These are phyloP conservation scores for Tanypteryx hageni DNA, from an alignment of 2,888 invertebrate species.

Conservation along the genomic window DNA sequence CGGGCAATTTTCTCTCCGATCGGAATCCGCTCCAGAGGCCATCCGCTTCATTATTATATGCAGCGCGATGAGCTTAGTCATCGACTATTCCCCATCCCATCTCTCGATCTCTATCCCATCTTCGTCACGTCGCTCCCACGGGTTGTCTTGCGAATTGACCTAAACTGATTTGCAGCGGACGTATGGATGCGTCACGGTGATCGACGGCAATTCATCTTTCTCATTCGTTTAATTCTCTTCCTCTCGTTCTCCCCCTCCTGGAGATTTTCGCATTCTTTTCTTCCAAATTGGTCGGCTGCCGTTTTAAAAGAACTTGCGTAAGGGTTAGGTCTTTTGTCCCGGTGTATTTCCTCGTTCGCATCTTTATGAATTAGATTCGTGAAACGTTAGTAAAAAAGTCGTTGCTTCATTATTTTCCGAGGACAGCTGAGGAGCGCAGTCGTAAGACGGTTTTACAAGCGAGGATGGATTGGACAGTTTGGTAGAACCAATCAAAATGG, in stretches of 20 bases:
- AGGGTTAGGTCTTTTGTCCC: neutral
- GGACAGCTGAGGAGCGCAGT: too few relatives aligned
- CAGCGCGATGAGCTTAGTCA: neutral
- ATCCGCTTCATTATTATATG: neutral
- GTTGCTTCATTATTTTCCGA: too few relatives aligned
- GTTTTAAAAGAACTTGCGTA: too few relatives aligned
- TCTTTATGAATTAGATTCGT: too few relatives aligned
- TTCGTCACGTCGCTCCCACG: neutral
- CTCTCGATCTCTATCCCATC: neutral
- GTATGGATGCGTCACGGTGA: neutral
- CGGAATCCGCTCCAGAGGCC: neutral
- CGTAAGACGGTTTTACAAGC: too few relatives aligned
- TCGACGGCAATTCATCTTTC: neutral
- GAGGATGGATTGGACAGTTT: too few relatives aligned
- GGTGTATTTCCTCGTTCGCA: too few relatives aligned
- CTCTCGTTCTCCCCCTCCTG: neutral
- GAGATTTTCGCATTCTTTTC: neutral
- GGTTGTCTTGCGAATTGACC: constrained; percentile 8
- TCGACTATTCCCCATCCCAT: neutral
- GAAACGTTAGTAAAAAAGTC: too few relatives aligned
- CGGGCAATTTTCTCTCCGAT: neutral
- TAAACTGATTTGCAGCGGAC: constrained; percentile 30
- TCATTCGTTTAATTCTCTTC: constrained; percentile 2
- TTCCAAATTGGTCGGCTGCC: neutral
- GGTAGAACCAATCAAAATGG: too few relatives aligned